Base-by-base conservation (phyloP, 2,113 vertebrate genomes). In the Atractosteus spatula region DNA sequence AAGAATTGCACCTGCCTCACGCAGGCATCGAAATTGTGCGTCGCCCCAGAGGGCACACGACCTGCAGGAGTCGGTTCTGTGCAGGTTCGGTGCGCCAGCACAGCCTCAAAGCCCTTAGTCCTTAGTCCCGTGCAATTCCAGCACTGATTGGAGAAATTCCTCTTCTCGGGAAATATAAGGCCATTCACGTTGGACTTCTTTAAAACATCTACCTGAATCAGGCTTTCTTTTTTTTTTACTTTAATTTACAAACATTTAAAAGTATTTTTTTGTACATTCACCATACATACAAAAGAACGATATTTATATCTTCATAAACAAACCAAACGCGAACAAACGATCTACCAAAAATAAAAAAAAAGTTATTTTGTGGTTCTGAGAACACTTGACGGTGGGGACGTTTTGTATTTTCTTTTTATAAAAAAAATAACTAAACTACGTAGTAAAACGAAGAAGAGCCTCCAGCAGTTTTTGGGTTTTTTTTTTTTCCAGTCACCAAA, bases 231-330 rank as follows among this genome's bases (percentile, higher is more conserved):
- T 7, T 7, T 51, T 51, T 51, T 5, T 55, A 76, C 71, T 85
- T 84, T 82, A 51, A 87, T 89, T 81, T 83, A 88, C 84, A 89
- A 81, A 85, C 83, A 88, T 80, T 77, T 13, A 67, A 41, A 43
- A 4, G 17, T 29, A 29, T 29, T 51, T 5, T 51, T 51, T 51
- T 83, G 84, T 78, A 84, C 77, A 76, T 66, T 84, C 66, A 77
- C 78, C 79, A 83, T 51, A 51, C 82, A 86, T 83, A 87, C 79
- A 84, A 81, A 81, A 82, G 81, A 83, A 79, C 0, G 71, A 88
- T 90, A 90, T 90, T 88, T 91, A 90, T 92, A 89, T 86, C 83
- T 91, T 86, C 80, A 80, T 81, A 84, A 85, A 78, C 85, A 84
- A 85, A 78, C 85, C 82, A 78, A 76, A 81, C 76, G 88, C 83